phyloP scores from a whole-genome alignment of 2,888 invertebrate species.

The Geotrupes spiniger region DNA sequence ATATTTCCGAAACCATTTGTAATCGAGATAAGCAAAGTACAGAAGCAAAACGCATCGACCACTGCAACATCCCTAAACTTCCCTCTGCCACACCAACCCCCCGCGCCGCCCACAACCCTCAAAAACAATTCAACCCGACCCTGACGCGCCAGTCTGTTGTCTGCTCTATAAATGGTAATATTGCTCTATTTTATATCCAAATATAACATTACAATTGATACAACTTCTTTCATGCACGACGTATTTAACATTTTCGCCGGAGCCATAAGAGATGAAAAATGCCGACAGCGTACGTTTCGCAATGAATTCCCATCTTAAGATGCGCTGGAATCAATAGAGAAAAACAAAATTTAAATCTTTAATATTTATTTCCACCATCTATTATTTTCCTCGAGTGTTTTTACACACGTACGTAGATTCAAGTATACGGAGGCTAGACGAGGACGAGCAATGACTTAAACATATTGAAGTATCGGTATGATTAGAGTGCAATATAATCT shows the following conservation, averaged over 20 bases:
- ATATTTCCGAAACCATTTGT: slow-evolving; percentile 15
- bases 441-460: not conserved
- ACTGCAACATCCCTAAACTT: slow-evolving; percentile 28
- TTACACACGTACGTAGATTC: slow-evolving; percentile 1
- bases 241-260: slow-evolving; percentile 22
- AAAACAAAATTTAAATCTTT: slow-evolving; percentile 15
- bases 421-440: slow-evolving; percentile 3
- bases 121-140: slow-evolving; percentile 36
- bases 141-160: slow-evolving; percentile 43
- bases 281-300: slow-evolving; percentile 12
- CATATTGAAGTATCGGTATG: slow-evolving; percentile 1
- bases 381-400: slow-evolving; percentile 8
- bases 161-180: slow-evolving; percentile 43
- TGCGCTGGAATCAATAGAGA: slow-evolving; percentile 8
- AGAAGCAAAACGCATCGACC: slow-evolving; percentile 34
- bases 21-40: slow-evolving; percentile 27
- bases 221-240: slow-evolving; percentile 25
- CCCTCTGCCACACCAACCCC: slow-evolving; percentile 17
- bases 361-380: slow-evolving; percentile 9
- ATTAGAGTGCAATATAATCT: slow-evolving; percentile 13
- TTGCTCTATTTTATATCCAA: slow-evolving; percentile 42
- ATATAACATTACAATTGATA: slow-evolving; percentile 40
- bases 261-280: slow-evolving; percentile 24
- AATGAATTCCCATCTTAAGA: slow-evolving; percentile 8
- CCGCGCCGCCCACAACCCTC: slow-evolving; percentile 22